A percentile compares a stretch with the other conserved stretches of the same genome.
Evolutionary conservation across 35 echinoderm and acorn worm genomes (phyloP).

Genomic region (Heliocidaris tuberculata): DNA sequence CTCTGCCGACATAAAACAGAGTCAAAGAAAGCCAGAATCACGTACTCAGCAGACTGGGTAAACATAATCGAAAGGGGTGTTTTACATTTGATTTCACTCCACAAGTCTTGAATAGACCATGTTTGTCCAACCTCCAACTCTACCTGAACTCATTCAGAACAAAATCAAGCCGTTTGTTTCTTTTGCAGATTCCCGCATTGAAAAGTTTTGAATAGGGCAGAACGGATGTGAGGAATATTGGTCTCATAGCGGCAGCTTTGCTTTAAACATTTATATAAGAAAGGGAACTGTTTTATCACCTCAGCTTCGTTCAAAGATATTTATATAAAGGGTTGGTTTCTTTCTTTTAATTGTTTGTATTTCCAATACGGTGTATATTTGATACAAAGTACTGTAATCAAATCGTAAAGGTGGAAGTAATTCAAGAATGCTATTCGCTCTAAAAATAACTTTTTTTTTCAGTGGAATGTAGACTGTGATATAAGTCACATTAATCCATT

Average conservation of each 20-base stretch:
- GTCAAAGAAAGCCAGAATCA: not conserved
- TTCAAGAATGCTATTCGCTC: not conserved
- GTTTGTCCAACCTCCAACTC: not conserved
- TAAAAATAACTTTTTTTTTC: not conserved
- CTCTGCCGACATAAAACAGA: not conserved
- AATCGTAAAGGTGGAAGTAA: not conserved
- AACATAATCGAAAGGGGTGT: not conserved
- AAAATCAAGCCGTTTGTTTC: conserved; percentile 1
- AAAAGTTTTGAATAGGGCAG: not conserved
- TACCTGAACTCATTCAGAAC: not conserved
- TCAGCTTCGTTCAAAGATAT: not conserved
- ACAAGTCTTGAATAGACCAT: not conserved
- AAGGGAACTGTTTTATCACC: not conserved
- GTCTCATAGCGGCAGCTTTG: not conserved
- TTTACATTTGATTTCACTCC: not conserved
- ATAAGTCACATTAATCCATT: not conserved
- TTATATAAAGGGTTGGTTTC: not conserved
- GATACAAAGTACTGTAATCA: not conserved
- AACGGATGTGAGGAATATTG: not conserved
- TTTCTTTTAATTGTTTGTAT: not conserved
- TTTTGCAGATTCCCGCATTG: conserved; percentile 1
- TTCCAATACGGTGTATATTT: not conserved
- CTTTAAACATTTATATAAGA: not conserved
- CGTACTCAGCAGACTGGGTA: not conserved
- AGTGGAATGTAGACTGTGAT: not conserved